Base-by-base conservation (phyloP, 92 coral and sea anemone genomes). In the Paragorgia papillata region DNA sequence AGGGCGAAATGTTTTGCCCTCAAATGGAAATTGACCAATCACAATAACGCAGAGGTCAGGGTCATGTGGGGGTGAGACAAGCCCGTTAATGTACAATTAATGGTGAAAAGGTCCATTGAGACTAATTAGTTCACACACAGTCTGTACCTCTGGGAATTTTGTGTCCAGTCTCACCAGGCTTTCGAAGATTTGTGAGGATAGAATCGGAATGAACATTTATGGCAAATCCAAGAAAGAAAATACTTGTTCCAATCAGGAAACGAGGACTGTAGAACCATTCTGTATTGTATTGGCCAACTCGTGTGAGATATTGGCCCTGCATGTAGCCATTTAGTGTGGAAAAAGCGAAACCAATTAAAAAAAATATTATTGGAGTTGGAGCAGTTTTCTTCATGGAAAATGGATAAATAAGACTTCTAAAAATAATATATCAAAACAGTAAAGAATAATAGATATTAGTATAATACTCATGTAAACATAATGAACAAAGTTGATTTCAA, bases 111-210 rank as follows among this genome's bases (percentile, higher is more conserved):
- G n/a, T n/a, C n/a, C n/a, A n/a, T n/a, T n/a, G n/a, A n/a, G n/a
- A n/a, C n/a, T n/a, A n/a, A n/a, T n/a, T n/a, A n/a, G n/a, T n/a
- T n/a, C n/a, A n/a, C n/a, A n/a, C n/a, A n/a, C n/a, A n/a, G 26
- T 65, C 74, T 6, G 74, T 59, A 90, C 98, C 97, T 86, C 79
- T 80, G 18, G 98, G 98, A 55, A 94, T 94, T 71, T 85, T 91
- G 77, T 94, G 84, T 15, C 97, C 98, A 2, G 89, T 90, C 80
- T 90, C 98, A 9, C 95, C 97, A 29, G 97, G 94, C 67, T 89
- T 94, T 29, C 98, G 82, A 65, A 94, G 79, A 39, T 79, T 91
- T 7, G 90, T 85, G 57, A 94, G 57, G 25, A 84, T 82, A 19
- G 80, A 81, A 74, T 94, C 98, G 1, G 94, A 89, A 63, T 94